These are phyloP conservation scores for Agrochola lota DNA, from an alignment of 2,888 invertebrate genomes.

Conservation along the genomic window DNA sequence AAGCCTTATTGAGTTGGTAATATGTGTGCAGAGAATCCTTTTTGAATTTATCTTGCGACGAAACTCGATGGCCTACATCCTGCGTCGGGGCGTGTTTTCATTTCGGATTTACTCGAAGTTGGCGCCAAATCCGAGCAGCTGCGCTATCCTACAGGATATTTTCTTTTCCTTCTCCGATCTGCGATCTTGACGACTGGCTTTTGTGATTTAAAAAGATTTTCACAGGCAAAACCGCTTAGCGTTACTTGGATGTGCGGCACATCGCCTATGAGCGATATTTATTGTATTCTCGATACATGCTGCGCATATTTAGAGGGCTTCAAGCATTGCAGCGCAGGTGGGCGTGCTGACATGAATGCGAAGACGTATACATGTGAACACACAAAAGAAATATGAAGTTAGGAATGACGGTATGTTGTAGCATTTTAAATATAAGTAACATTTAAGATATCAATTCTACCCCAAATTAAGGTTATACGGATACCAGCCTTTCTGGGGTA, in stretches of 20 bases:
- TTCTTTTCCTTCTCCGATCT: conserved; percentile 87
- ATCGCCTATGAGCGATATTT: conserved; percentile 76
- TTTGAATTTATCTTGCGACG: conserved; percentile 85
- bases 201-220: conserved; percentile 90
- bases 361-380: conserved; percentile 33
- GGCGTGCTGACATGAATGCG: conserved; percentile 15
- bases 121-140: conserved; percentile 87
- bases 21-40: conserved; percentile 83
- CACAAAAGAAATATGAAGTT: conserved; percentile 13
- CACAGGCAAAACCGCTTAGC: conserved; percentile 85
- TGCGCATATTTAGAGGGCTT: conserved; percentile 48
- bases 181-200: conserved; percentile 88
- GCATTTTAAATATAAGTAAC: conserved; percentile 8
- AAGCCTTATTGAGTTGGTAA: conserved; percentile 88
- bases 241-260: conserved; percentile 73
- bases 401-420: not conserved
- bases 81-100: conserved; percentile 84
- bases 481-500: not conserved
- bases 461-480: not conserved
- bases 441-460: not conserved
- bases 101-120: conserved; percentile 89
- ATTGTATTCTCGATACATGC: conserved; percentile 57
- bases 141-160: conserved; percentile 85
- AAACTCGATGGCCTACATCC: conserved; percentile 85
- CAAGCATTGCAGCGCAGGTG: conserved; percentile 39